Base-by-base conservation (phyloP, 1,140 invertebrate species). In the Lanistes nyassanus region DNA sequence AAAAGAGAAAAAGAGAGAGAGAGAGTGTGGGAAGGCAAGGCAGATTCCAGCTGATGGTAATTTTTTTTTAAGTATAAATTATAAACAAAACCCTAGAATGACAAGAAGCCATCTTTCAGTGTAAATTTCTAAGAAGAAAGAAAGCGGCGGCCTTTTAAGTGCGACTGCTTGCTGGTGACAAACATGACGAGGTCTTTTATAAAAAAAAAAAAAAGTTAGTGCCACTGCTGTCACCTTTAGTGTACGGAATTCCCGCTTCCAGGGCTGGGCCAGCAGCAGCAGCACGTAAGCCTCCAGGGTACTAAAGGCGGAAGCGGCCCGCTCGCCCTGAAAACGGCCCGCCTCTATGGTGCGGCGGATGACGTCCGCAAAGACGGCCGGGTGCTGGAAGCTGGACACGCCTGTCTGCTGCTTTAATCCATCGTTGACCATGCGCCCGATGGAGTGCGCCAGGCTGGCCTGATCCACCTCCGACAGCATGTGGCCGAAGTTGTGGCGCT, bases 231-330 rank as follows among this genome's bases (percentile, higher is more conserved):
- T 23, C 31, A 83, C 82, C 79, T 83, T 81, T 26, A 83, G 67
- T 68, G 67, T 74, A 31, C 71, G 68, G 67, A 79, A 83, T 65
- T 83, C 82, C 21, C 75, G 74, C 69, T 83, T 83, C 82, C 82
- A 83, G 23, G 82, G 82, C 72, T 79, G 79, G 19, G 62, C 60
- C 53, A 76, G 78, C 58, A 83, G 58, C 0, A 79, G 69, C 19
- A 78, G 58, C 13, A 83, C 67, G 75, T 83, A 83, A 58, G 74
- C 79, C 65, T 83, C 82, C 31, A 83, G 51, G 60, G 75, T 55
- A 7, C n/a, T 21, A 51, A 81, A 83, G 21, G 80, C 82, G 56
- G 70, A 65, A 0, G 79, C 77, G 2, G 75, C 55, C 37, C 78
- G 78, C 16, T 53, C 53, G 9, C 70, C 47, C n/a, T 77, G 74